A percentile compares a stretch with the other conserved stretches of the same genome.
Evolutionary conservation across 2,113 vertebrate species (phyloP).

Genomic region (Hypomesus transpacificus): DNA sequence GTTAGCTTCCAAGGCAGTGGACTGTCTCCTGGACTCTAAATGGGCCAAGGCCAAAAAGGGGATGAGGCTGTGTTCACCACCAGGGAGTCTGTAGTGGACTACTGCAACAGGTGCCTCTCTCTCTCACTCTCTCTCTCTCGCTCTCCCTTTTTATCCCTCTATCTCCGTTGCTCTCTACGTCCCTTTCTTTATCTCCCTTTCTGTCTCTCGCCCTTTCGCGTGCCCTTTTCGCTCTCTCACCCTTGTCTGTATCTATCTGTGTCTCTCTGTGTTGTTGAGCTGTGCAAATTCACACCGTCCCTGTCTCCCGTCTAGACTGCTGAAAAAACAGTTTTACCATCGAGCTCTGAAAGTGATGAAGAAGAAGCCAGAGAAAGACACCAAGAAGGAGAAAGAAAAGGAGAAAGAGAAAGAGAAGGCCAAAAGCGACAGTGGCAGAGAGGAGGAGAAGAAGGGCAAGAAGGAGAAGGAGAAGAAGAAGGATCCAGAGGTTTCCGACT

Average conservation of each 20-base stretch:
- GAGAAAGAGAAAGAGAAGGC: slow-evolving; percentile 85
- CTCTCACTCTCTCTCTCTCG: neutral
- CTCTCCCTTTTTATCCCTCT: neutral
- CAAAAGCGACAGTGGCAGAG: slow-evolving; percentile 69
- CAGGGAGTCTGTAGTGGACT: slow-evolving; percentile 91
- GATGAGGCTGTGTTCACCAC: slow-evolving; percentile 95
- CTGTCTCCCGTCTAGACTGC: slow-evolving; percentile 71
- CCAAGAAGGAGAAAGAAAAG: slow-evolving; percentile 87
- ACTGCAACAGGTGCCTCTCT: slow-evolving; percentile 88
- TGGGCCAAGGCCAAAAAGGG: slow-evolving; percentile 97
- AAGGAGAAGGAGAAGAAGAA: slow-evolving; percentile 78
- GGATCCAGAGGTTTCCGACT: slow-evolving; percentile 57
- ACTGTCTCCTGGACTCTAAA: slow-evolving; percentile 95
- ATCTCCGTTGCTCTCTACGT: too few relatives aligned
- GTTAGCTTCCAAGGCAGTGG: slow-evolving; percentile 94
- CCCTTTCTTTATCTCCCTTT: neutral
- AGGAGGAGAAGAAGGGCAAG: slow-evolving; percentile 82
- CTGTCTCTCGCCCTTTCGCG: neutral
- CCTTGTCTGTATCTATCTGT: neutral
- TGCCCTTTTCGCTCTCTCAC: neutral
- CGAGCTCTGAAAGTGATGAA: slow-evolving; percentile 98
- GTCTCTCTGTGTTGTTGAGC: too few relatives aligned
- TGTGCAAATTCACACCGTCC: too few relatives aligned
- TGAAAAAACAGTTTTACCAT: slow-evolving; percentile 98
- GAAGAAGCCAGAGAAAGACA: slow-evolving; percentile 87